Base-by-base conservation (phyloP, 1,140 invertebrate genomes). In the Prorops nasuta region DNA sequence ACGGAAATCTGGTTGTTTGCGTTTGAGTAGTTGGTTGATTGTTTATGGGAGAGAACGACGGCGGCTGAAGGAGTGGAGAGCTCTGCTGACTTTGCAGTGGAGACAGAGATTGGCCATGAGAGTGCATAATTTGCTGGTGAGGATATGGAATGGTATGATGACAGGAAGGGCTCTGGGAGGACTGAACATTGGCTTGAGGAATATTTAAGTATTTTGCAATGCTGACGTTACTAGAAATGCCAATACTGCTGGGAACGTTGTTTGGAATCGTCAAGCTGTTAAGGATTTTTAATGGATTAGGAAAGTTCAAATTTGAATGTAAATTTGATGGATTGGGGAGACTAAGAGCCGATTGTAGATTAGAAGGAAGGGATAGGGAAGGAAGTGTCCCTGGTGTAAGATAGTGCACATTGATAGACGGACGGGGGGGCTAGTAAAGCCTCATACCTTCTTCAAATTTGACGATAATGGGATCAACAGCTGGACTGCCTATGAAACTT, bases 381-480 rank as follows among this genome's bases (percentile, higher is more conserved):
- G n/a, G n/a, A 55, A 63, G 63, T 58, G 66, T 71, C 62, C 74
- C 71, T 63, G 74, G 74, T 59, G 74, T 72, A 67, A 77, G 71
- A 65, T 77, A 77, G 67, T 75, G 75, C 65, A 76, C 65, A 67
- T 76, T 76, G 66, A 73, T 73, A 65, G 75, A 72, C 66, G 71
- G 67, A 64, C 73, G 72, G 69, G 74, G 73, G 76, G 74, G 76
- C 76, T 79, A 86, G 80, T 85, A 85, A 75, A 87, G 81, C 68
- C 83, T 82, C 84, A 86, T 86, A 85, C 86, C 85, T 86, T 88
- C 86, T 80, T 87, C 85, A 72, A 87, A 87, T 79, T 84, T 86
- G 60, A 87, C 84, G 59, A 87, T 85, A 56, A 88, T 79, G 49
- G 83, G 80, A 65, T 87, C 85, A 37, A 86, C 82, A 54, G 76